Base-by-base conservation (phyloP, 2,113 vertebrate species). In the Smithornis capensis region DNA sequence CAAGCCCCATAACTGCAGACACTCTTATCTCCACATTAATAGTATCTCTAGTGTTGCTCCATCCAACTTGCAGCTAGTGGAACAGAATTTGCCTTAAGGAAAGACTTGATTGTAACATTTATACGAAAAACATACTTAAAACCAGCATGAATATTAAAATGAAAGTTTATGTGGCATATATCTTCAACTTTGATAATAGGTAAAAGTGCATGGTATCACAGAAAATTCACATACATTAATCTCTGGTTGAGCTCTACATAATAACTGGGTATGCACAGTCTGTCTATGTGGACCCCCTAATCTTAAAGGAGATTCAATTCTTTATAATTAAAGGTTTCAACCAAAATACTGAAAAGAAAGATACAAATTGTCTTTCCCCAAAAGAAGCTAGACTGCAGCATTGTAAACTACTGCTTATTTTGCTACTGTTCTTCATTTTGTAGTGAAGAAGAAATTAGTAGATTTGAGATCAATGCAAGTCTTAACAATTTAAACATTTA, bases 291-390 rank as follows among this genome's bases (percentile, higher is more conserved):
- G 92, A 64, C 88, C 92, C 88, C 90, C 56, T 93, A 96, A 92
- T 96, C 85, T 97, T 96, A 78, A 78, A 90, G 76, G 82, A 88
- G 79, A 92, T 89, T 93, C 94, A 97, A 81, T 88, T 92, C 71
- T 47, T 93, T 94, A 81, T 94, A 96, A 96, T 96, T 96, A 93
- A 95, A 90, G 82, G 93, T 96, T 97, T 96, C 92, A 92, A 56
- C 38, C 38, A 94, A 96, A 95, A 93, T 68, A 92, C 47, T 92
- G 88, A 91, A 95, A 95, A 74, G 79, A 94, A 88, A 94, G 93
- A 93, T 90, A 88, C 64, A 92, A 86, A 90, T 68, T 85, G 71
- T 80, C 85, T 95, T 83, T 81, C 44, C 76, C 79, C 42, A 50
- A 93, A 92, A 90, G 75, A 90, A 65, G 5, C 64, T 89, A 93